phyloP scores from a whole-genome alignment of 2,113 vertebrate genomes.

The Typhlomys cinereus region DNA sequence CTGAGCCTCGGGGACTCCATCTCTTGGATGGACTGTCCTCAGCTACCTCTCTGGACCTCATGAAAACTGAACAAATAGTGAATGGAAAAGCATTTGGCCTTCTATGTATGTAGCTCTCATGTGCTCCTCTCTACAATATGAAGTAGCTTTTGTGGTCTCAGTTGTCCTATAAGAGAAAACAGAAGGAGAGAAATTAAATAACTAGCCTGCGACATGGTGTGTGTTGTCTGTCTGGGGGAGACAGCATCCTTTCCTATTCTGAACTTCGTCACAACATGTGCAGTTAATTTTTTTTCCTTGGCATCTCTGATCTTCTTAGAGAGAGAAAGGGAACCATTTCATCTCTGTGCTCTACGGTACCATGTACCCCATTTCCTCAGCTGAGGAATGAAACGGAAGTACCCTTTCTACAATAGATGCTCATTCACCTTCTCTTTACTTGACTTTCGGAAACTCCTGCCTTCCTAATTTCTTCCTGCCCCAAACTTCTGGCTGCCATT shows the following conservation, averaged over 20 bases:
- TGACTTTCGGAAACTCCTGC: background rate
- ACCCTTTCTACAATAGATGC: background rate
- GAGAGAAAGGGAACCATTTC: background rate
- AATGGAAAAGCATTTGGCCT: conserved; percentile 18
- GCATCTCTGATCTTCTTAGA: background rate
- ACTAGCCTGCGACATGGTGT: background rate
- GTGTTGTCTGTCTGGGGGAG: background rate
- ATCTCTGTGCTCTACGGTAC: background rate
- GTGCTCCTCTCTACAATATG: background rate
- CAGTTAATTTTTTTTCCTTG: background rate
- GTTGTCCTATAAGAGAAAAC: background rate
- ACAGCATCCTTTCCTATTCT: background rate
- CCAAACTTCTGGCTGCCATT: background rate
- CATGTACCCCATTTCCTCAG: background rate
- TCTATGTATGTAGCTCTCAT: conserved; percentile 36
- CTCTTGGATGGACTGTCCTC: background rate
- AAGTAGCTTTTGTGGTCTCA: conserved; percentile 1
- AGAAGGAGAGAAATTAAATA: background rate
- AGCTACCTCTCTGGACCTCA: background rate
- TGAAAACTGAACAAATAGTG: background rate
- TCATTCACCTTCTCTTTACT: background rate
- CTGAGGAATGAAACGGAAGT: conserved; percentile 14
- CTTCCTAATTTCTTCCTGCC: background rate
- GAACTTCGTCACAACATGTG: background rate
- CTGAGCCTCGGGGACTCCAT: background rate